These are phyloP conservation scores for Lycodopsis pacificus DNA, from an alignment of 2,797 vertebrate species.

Conservation along the genomic window DNA sequence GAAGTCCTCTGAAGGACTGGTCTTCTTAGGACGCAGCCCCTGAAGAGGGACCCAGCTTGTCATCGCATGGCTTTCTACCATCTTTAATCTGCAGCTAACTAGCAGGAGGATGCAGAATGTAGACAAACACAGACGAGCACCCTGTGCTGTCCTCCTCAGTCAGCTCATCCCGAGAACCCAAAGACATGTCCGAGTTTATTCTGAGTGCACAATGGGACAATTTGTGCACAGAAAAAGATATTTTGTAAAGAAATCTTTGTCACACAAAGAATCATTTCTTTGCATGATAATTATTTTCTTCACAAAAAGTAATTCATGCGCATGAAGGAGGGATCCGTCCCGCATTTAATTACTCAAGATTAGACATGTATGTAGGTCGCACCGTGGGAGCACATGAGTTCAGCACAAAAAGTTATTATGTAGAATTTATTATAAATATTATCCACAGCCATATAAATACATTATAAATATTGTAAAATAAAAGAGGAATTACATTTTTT, in stretches of 20 bases:
- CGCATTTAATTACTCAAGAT: not conserved
- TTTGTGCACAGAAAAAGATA: not conserved
- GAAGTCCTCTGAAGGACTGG: no score
- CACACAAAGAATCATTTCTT: not conserved
- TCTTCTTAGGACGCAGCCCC: no score
- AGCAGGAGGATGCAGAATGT: not conserved
- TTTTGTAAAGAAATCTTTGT: not conserved
- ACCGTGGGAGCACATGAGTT: not conserved
- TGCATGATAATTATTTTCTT: not conserved
- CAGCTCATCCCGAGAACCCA: not conserved
- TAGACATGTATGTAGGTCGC: not conserved
- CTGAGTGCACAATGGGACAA: not conserved
- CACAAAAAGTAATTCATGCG: not conserved
- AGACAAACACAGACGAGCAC: not conserved
- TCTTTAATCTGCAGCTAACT: no score
- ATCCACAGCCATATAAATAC: no score
- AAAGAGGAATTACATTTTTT: not conserved
- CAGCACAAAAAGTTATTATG: not conserved
- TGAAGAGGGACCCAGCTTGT: no score
- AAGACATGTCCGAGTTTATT: conserved; percentile 12
- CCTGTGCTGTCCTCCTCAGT: not conserved
- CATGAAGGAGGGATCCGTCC: not conserved
- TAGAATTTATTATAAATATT: not conserved
- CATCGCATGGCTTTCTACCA: no score
- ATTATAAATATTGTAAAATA: not conserved